phyloP scores from a whole-genome alignment of 1,140 invertebrate species.

The Campoletis sonorensis region DNA sequence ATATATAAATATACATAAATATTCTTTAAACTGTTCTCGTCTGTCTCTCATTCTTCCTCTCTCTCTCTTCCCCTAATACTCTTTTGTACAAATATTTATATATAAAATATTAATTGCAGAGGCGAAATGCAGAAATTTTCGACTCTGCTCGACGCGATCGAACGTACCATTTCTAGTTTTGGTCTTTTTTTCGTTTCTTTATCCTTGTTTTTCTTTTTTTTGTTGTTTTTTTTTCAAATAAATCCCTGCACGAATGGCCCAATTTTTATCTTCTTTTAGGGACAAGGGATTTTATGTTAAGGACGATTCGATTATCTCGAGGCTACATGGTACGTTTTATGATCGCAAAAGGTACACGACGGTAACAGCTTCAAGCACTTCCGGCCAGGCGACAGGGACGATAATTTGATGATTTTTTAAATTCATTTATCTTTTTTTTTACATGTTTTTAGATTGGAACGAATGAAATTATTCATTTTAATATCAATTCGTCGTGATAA shows the following conservation, averaged over 20 bases:
- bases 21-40: too few relatives aligned
- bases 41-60: slow-evolving; percentile 53
- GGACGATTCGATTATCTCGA: not conserved
- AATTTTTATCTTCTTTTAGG: not conserved
- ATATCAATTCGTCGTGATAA: too few relatives aligned
- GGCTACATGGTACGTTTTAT: not conserved
- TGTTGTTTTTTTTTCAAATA: not conserved
- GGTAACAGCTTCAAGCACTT: slow-evolving; percentile 10
- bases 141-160: slow-evolving; percentile 17
- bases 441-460: not conserved
- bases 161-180: slow-evolving; percentile 31
- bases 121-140: slow-evolving; percentile 41
- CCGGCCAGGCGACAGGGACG: not conserved
- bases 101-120: slow-evolving; percentile 71
- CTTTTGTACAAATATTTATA: slow-evolving; percentile 72
- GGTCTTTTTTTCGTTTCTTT: not conserved
- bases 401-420: too few relatives aligned
- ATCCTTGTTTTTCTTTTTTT: slow-evolving; percentile 3
- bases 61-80: slow-evolving; percentile 44
- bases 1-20: too few relatives aligned
- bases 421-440: not conserved
- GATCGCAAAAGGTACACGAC: slow-evolving; percentile 13
- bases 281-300: not conserved
- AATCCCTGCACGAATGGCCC: not conserved
- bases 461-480: not conserved